A percentile compares a stretch with the other conserved stretches of the same genome.
Evolutionary conservation across 2,888 invertebrate genomes (phyloP).

Genomic region (Callimorpha dominula): DNA sequence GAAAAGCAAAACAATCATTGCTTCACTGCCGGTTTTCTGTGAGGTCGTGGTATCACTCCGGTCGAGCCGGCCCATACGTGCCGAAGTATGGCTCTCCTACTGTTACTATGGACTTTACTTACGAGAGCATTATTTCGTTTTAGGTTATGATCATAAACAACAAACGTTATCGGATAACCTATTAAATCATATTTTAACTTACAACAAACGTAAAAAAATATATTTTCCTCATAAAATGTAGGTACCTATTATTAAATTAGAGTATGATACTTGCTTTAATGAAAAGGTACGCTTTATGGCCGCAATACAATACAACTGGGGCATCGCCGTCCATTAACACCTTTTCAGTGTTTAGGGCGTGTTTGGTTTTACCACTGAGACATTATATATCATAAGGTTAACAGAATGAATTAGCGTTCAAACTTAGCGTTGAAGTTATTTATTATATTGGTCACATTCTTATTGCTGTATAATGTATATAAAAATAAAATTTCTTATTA

Average conservation of each 20-base stretch:
- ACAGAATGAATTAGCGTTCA: too few relatives aligned
- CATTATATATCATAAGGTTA: neutral
- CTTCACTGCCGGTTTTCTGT: too few relatives aligned
- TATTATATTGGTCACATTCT: too few relatives aligned
- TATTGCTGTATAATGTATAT: too few relatives aligned
- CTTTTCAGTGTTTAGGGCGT: neutral
- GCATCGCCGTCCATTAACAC: neutral
- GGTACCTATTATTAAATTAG: neutral
- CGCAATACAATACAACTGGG: neutral
- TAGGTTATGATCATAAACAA: neutral
- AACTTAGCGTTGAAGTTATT: too few relatives aligned
- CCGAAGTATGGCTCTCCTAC: too few relatives aligned
- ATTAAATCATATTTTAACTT: neutral
- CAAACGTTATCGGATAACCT: neutral
- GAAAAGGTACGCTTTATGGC: neutral
- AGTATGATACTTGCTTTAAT: neutral
- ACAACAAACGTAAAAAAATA: neutral
- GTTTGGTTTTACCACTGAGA: neutral
- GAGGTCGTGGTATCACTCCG: too few relatives aligned
- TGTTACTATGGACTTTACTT: neutral
- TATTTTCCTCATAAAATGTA: neutral
- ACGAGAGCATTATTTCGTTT: neutral
- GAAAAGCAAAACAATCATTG: too few relatives aligned
- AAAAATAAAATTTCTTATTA: too few relatives aligned
- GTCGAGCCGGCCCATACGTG: too few relatives aligned